Conservation (phyloP, 2,113 vertebrate species). For the Tauraco erythrolophus region DNA sequence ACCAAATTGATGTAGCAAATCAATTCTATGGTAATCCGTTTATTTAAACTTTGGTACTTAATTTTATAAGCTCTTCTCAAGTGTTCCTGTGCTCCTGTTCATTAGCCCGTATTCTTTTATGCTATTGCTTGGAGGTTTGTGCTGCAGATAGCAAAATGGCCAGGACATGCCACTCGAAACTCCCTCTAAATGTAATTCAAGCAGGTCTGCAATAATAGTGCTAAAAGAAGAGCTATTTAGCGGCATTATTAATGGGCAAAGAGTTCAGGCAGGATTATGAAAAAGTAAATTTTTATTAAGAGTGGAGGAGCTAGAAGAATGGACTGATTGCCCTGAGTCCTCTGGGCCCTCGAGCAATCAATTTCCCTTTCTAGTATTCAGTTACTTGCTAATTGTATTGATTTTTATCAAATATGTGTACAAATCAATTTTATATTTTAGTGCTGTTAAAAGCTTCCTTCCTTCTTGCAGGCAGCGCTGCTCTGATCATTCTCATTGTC, state of each 20-base stretch:
- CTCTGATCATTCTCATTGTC: conserved; percentile 2
- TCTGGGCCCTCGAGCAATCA: conserved; percentile 46
- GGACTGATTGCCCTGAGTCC: conserved; percentile 69
- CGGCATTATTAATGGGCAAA: conserved; percentile 62
- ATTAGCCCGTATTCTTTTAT: conserved; percentile 49
- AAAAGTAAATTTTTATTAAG: conserved; percentile 77
- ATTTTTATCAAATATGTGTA: conserved; percentile 73
- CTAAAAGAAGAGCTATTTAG: conserved; percentile 73
- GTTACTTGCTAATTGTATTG: conserved; percentile 71
- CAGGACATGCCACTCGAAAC: conserved; percentile 42
- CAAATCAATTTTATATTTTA: conserved; percentile 71
- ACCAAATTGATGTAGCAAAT: conserved; percentile 67
- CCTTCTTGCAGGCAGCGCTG: conserved; percentile 13
- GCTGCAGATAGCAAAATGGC: conserved; percentile 52
- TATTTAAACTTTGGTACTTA: conserved; percentile 74
- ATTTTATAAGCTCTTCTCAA: conserved; percentile 71
- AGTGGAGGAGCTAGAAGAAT: conserved; percentile 69
- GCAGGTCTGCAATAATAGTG: conserved; percentile 62
- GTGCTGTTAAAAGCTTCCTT: conserved; percentile 62
- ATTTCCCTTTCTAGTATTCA: conserved; percentile 60
- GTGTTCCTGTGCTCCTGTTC: conserved; percentile 17
- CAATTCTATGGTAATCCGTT: conserved; percentile 68
- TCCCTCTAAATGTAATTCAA: conserved; percentile 62
- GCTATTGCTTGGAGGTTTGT: conserved; percentile 14
- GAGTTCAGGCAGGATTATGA: conserved; percentile 74